Percentiles rank a stretch among this genome's conserved stretches.
phyloP scores from a whole-genome alignment of 2,888 invertebrate species.

The Acanthacorydalis orientalis region DNA sequence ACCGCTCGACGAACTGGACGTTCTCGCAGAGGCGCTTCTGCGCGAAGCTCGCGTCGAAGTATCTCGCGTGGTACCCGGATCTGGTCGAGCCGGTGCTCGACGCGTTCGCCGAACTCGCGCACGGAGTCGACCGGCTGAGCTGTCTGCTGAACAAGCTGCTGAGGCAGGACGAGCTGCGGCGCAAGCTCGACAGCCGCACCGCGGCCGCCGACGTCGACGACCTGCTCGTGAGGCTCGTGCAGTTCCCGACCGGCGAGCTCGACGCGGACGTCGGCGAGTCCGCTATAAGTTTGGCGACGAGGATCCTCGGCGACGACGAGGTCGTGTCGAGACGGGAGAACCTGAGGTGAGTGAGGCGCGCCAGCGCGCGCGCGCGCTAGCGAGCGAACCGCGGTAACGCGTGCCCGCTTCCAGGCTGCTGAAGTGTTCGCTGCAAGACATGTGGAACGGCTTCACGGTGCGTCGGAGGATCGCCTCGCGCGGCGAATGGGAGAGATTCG shows the following conservation, averaged over 20 bases:
- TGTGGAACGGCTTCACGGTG: slow-evolving; percentile 45
- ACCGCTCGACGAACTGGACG: slow-evolving; percentile 26
- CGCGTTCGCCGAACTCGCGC: slow-evolving; percentile 47
- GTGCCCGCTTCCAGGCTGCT: too few relatives aligned
- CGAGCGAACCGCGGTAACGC: too few relatives aligned
- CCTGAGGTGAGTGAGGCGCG: too few relatives aligned
- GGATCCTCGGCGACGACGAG: too few relatives aligned
- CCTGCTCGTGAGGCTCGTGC: too few relatives aligned
- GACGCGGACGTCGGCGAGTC: too few relatives aligned
- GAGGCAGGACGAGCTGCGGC: slow-evolving; percentile 15
- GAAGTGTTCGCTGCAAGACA: slow-evolving; percentile 51
- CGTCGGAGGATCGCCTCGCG: slow-evolving; percentile 28
- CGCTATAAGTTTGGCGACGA: too few relatives aligned
- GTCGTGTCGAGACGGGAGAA: too few relatives aligned
- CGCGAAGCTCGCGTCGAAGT: slow-evolving; percentile 33
- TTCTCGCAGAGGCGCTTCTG: slow-evolving; percentile 37
- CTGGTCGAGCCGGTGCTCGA: slow-evolving; percentile 53
- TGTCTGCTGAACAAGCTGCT: slow-evolving; percentile 33
- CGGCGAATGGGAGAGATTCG: slow-evolving; percentile 23
- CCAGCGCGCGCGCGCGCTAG: too few relatives aligned
- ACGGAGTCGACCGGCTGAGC: slow-evolving; percentile 40
- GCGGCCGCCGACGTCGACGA: too few relatives aligned
- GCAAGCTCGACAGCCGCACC: too few relatives aligned
- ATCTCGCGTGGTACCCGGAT: slow-evolving; percentile 58
- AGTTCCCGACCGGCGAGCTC: too few relatives aligned